Evolutionary conservation across 2,113 vertebrate species (phyloP).

Genomic region (Paramisgurnus dabryanus): DNA sequence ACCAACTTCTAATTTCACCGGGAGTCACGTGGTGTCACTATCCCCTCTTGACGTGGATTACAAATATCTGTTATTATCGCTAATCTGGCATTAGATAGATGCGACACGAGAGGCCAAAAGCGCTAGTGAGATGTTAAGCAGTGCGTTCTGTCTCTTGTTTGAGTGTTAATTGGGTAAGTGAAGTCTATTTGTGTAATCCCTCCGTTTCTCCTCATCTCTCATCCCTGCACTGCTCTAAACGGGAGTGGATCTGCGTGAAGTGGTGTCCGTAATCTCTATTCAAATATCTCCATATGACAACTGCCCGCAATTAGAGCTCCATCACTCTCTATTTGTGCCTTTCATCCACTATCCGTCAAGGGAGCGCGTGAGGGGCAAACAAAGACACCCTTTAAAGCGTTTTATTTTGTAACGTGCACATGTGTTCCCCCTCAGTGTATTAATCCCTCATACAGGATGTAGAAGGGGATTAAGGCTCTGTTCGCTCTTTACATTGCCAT

Average conservation of each 20-base stretch:
- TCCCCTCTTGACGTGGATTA: constrained; percentile 58
- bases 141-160: constrained; percentile 63
- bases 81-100: constrained; percentile 69
- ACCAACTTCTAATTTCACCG: not conserved
- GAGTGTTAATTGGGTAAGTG: constrained; percentile 76
- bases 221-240: constrained; percentile 63
- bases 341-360: constrained; percentile 61
- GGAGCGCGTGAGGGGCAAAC: constrained; percentile 78
- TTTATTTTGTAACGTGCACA: constrained; percentile 65
- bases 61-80: constrained; percentile 66
- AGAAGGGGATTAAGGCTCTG: constrained; percentile 69
- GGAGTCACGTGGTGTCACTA: constrained; percentile 50
- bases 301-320: constrained; percentile 80
- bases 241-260: constrained; percentile 80
- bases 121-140: constrained; percentile 73
- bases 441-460: constrained; percentile 86
- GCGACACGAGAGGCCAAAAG: constrained; percentile 55
- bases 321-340: constrained; percentile 72
- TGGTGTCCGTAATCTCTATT: constrained; percentile 75
- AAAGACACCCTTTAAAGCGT: constrained; percentile 83
- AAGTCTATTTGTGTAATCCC: constrained; percentile 80
- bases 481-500: not conserved
- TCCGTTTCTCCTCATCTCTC: constrained; percentile 61
- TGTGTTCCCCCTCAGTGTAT: constrained; percentile 82
- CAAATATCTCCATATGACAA: constrained; percentile 84